Base-by-base conservation (phyloP, 1,140 invertebrate species). In the Musca domestica region DNA sequence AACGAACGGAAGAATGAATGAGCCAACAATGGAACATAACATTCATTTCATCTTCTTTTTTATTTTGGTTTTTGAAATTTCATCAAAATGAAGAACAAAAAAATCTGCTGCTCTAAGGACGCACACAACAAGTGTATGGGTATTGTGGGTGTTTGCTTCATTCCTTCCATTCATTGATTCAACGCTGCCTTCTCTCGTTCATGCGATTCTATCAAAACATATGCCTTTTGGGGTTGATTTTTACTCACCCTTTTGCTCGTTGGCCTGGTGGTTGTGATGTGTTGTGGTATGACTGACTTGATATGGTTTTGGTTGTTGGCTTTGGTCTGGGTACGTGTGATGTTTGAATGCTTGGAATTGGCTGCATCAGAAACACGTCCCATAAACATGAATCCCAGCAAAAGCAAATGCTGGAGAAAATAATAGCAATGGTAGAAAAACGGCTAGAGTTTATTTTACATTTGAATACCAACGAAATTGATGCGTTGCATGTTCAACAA, bases 401-500 rank as follows among this genome's bases (percentile, higher is more conserved):
- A 34, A 20, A 61, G 56, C 19, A 61, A 30, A 61, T 61, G 30
- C 34, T 41, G 34, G 10, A 41, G 34, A 41, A 12, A 41, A 41
- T 41, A 41, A 41, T 41, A 41, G 34, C 34, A 41, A 41, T 41
- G 34, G 34, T 2, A 41, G 34, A 41, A 41, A 41, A 12, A 12
- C 34, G 56, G 19, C 7, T 61, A 61, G 56, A 61, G 56, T 41
- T 34, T 61, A 61, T 61, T 20, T 20, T 61, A 19, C 27, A 61
- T 61, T 61, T 61, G 56, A 61, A 61, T 61, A 61, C 27, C 17
- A 34, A 30, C 23, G 25, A 77, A 77, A 77, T 77, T 70, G 74
- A 75, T 74, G 76, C 76, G 70, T 76, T 77, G 74, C 74, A 77
- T 77, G 76, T 77, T 72, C 76, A 77, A 77, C 74, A 77, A 77